These are phyloP conservation scores for Pelodiscus sinensis DNA, from an alignment of 2,113 vertebrate genomes.

Conservation along the genomic window DNA sequence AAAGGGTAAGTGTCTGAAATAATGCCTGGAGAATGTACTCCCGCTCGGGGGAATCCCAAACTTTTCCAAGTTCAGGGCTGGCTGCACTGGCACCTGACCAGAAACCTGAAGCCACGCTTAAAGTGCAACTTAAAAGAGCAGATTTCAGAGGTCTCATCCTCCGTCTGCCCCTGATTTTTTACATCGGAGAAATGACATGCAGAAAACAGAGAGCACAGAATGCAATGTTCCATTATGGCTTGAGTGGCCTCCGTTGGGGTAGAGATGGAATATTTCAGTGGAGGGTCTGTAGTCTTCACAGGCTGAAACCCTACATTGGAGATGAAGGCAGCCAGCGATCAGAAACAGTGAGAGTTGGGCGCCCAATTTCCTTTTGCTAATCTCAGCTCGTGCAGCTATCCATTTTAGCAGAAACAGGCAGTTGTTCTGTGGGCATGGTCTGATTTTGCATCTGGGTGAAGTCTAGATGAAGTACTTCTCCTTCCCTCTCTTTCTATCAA, in stretches of 20 bases:
- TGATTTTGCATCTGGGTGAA: not conserved
- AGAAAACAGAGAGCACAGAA: not conserved
- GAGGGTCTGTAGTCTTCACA: not conserved
- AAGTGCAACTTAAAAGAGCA: not conserved
- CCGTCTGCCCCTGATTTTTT: not conserved
- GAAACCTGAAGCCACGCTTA: not conserved
- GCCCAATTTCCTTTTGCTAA: not conserved
- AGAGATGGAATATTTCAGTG: accelerated
- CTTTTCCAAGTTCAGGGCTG: not conserved
- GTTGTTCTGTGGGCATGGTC: not conserved
- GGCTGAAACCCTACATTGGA: not conserved
- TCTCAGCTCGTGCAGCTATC: not conserved
- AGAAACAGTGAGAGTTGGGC: accelerated
- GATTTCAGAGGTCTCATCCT: not conserved
- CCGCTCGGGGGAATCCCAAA: conserved; percentile 23
- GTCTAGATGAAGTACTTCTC: not conserved
- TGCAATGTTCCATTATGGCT: not conserved
- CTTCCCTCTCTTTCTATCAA: not conserved
- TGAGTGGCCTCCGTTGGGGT: not conserved
- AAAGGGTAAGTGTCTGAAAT: conserved; percentile 44
- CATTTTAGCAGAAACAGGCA: not conserved
- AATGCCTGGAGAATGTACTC: conserved; percentile 3
- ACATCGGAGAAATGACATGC: not conserved
- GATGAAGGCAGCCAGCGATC: not conserved
- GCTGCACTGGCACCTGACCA: not conserved